These are phyloP conservation scores for Panagrolaimus sp. DNA, from an alignment of 1,140 invertebrate species.

Conservation along the genomic window DNA sequence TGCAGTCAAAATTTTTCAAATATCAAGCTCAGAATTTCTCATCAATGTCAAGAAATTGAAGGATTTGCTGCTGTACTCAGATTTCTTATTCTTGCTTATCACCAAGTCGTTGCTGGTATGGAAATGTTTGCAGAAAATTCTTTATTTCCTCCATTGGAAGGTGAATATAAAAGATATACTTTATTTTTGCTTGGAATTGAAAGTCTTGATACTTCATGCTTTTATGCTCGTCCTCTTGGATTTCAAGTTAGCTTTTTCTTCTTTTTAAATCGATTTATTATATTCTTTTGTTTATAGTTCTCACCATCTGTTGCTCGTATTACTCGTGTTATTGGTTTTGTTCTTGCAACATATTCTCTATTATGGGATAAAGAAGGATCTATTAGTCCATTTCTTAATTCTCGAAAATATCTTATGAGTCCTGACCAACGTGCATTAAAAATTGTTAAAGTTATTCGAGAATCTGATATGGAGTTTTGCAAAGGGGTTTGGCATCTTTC, in stretches of 20 bases:
- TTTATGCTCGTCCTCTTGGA: conserved; percentile 84
- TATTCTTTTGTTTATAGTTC: conserved; percentile 47
- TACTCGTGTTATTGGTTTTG: conserved; percentile 58
- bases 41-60: conserved; percentile 62
- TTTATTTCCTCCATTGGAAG: conserved; percentile 68
- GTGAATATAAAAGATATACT: conserved; percentile 68
- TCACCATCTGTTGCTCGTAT: conserved; percentile 54
- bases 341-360: conserved; percentile 58
- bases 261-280: conserved; percentile 13
- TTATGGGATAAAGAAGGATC: conserved; percentile 57
- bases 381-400: conserved; percentile 60
- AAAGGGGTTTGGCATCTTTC: conserved; percentile 89
- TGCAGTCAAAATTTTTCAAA: conserved; percentile 70
- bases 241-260: conserved; percentile 70
- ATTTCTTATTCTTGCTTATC: conserved; percentile 60
- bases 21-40: conserved; percentile 73
- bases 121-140: conserved; percentile 69
- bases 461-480: conserved; percentile 83
- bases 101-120: conserved; percentile 67
- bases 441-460: conserved; percentile 80
- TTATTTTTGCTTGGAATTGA: conserved; percentile 74
- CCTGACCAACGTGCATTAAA: conserved; percentile 78
- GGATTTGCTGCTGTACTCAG: conserved; percentile 61
- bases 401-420: conserved; percentile 71
- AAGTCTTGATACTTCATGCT: conserved; percentile 81